Evolutionary conservation across 2,797 vertebrate genomes (phyloP), one percentile per base, ranked within the genome.

Genomic region (Gallinago solitaria): DNA sequence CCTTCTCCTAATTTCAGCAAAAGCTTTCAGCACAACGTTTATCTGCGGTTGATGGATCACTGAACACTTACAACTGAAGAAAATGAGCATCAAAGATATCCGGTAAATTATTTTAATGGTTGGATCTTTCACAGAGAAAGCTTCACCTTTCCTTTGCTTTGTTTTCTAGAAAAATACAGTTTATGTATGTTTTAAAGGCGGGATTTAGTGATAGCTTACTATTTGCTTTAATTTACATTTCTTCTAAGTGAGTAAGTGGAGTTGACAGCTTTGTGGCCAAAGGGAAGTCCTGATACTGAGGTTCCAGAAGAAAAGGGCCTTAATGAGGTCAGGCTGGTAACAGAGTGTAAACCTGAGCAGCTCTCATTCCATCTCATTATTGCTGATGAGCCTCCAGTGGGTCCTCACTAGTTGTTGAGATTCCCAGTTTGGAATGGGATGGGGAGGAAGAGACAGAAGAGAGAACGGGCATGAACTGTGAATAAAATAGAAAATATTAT

Each of bases 81-180:
- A 93, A 94, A 84, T 32, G 45, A 88, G 30, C 93, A 92, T 97
- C 89, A 96, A 83, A 94, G 83, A 41, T 60, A 60, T 5, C 54
- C 37, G 71, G 83, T 45, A 53, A 93, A 95, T 94, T 92, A 69
- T 95, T 95, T 93, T 95, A 95, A 93, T 87, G 87, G 80, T 21
- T 79, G 70, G 35, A 41, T 70, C 68, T 83, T 84, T 69, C 79
- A 67, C 74, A 74, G 69, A 60, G 48, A 7, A 19, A 77, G 63
- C 59, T 69, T 88, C 1, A 60, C 67, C 51, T 80, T 83, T 67
- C 4, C 2, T 67, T 37, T 73, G 21, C 76, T 91, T 86, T 69
- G 39, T 74, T 96, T 79, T 56, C 77, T 81, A 14, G 47, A 80
- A 50, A 92, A 93, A 78, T n/a, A 16, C 14, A 33, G 43, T 83